Base-by-base conservation (phyloP, 2,797 vertebrate genomes). In the Eleutherodactylus coqui region DNA sequence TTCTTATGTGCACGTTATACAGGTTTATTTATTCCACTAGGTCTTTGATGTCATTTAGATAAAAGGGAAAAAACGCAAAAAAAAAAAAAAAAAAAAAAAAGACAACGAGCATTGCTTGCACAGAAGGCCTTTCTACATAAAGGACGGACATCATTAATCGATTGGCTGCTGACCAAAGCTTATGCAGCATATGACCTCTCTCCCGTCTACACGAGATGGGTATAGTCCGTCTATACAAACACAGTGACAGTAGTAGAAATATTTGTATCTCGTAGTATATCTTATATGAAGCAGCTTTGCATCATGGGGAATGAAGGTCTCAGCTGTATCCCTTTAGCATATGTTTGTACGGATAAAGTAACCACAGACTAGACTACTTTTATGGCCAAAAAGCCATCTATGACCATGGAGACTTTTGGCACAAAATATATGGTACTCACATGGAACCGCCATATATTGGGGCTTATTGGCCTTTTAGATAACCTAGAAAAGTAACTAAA, bases 71-170 rank as follows among this genome's bases (percentile, higher is more conserved):
- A 24, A n/a, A n/a, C n/a, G n/a, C n/a, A n/a, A n/a, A n/a, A n/a
- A n/a, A n/a, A n/a, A n/a, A n/a, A n/a, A n/a, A n/a, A n/a, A n/a
- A n/a, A n/a, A n/a, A n/a, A n/a, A 2, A 7, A 60, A 60, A n/a
- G 29, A 13, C 41, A 43, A 14, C 41, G 32, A 47, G 17, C 29
- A 60, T 43, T 75, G 70, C 62, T 76, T 82, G 17, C 19, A 86
- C 4, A 41, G 62, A 4, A 73, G 29, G 19, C 36, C 38, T 45
- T 79, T 43, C 34, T 27, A 70, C 69, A 81, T n/a, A 51, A 41
- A 81, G 78, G 53, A 32, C 64, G 79, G 72, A 82, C 69, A 55
- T 86, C 58, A 82, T 76, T 82, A 67, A 86, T 76, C 55, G 51
- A 73, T 82, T 85, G 24, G 43, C 24, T 67, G 69, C 76, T 86